Percentiles rank a stretch among this genome's conserved stretches.
phyloP scores from a whole-genome alignment of 2,888 invertebrate species.

The Apotomis betuletana region DNA sequence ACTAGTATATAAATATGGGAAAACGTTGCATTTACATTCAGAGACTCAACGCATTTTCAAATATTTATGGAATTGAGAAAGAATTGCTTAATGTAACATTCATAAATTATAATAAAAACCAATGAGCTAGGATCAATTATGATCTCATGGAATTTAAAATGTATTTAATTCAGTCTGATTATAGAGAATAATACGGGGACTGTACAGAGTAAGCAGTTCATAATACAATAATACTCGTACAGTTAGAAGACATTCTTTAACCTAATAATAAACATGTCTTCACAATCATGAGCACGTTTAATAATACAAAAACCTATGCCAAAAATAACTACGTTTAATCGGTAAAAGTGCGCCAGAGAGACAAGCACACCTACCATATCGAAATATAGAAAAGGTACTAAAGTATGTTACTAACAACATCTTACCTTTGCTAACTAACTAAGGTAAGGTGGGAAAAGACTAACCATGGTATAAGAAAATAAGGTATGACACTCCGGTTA shows the following conservation, averaged over 20 bases:
- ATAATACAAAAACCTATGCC: not conserved
- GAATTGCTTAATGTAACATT: not conserved
- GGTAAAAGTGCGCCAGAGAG: no score
- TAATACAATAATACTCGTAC: not conserved
- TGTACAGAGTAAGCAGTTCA: not conserved
- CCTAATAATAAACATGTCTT: not conserved
- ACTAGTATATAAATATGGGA: conserved; percentile 34
- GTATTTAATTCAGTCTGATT: no score
- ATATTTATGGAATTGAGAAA: conserved; percentile 6
- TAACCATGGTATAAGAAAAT: no score
- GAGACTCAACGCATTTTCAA: not conserved
- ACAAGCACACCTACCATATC: no score
- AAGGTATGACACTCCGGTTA: no score
- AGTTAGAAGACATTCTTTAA: conserved; percentile 1
- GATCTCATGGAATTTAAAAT: not conserved
- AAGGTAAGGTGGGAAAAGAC: no score
- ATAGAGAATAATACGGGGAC: no score
- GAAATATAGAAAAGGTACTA: no score
- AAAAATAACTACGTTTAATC: not conserved
- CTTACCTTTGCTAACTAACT: no score
- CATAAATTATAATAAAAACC: not conserved
- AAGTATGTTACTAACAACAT: no score
- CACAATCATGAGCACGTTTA: not conserved
- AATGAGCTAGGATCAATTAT: not conserved
- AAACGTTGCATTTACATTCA: not conserved